Evolutionary conservation across 1,140 invertebrate species (phyloP), one percentile per base, ranked within the genome.

Genomic region (Lepidurus packardi): DNA sequence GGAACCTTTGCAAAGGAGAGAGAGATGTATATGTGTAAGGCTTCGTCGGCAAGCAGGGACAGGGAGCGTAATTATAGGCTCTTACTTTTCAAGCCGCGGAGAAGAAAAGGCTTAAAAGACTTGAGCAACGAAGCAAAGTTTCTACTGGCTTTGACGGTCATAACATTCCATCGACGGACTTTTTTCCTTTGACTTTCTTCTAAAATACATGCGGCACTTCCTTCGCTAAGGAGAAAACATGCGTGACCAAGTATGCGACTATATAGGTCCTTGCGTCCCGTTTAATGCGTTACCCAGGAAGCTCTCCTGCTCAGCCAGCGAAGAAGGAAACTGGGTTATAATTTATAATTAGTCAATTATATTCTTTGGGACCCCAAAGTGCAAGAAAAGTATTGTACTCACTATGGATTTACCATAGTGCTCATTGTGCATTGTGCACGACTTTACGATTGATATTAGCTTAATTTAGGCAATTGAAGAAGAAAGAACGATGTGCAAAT

Each of bases 341-440:
- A 65, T 65, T 65, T 65, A 65, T 65, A 65, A 65, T 65, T 65
- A 21, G 53, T 16, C 53, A 65, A 65, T 65, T 65, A 65, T 65
- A 65, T 65, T 65, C 53, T 65, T 21, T 16, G 53, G 16, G 7
- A 21, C 53, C 53, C 53, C 53, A 65, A 13, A n/a, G 53, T 65
- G 53, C 16, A 9, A 21, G 53, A 21, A 65, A 21, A 21, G 34
- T 4, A 34, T 34, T 34, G 34, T 34, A 65, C 53, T n/a, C 53
- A 65, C 21, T n/a, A 9, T 65, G 53, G 6, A 21, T 5, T 16
- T 21, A 16, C 21, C 7, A 16, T 47, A 7, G 6, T 65, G 16
- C 53, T 65, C 21, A 21, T n/a, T 21, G 4, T 65, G n/a, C 1
- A 65, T 21, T 16, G 3, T 9, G 16, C 13, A 65, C 16, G 13